Evolutionary conservation across 2,888 invertebrate species (phyloP).

Genomic region (Alloplasta piceator): DNA sequence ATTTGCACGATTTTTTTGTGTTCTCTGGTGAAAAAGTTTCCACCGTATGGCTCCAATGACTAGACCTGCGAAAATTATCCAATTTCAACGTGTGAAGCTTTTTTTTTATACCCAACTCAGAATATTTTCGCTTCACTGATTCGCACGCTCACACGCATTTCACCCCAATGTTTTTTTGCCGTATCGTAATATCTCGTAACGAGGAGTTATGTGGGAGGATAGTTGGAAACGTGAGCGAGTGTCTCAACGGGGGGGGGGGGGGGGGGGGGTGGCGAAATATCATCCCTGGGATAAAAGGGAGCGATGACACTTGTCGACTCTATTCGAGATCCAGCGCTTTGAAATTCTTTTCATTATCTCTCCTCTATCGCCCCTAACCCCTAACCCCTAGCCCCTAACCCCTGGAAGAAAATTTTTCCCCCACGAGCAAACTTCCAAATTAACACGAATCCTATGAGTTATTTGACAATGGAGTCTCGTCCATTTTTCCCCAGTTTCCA

Average conservation of each 20-base stretch:
- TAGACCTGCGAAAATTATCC: too few relatives aligned
- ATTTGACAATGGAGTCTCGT: not conserved
- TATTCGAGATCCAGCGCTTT: not conserved
- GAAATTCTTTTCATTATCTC: slow-evolving; percentile 15
- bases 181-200: not conserved
- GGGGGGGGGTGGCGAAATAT: not conserved
- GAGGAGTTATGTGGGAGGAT: slow-evolving; percentile 22
- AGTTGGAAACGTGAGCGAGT: not conserved
- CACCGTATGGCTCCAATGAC: too few relatives aligned
- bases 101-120: too few relatives aligned
- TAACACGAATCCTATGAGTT: slow-evolving; percentile 34
- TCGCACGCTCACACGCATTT: not conserved
- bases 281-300: slow-evolving; percentile 18
- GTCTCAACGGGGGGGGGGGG: not conserved
- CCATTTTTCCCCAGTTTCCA: not conserved
- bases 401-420: not conserved
- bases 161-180: not conserved
- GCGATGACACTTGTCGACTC: slow-evolving; percentile 14
- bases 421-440: not conserved
- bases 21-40: too few relatives aligned
- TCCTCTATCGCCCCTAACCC: not conserved
- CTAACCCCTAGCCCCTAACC: too few relatives aligned
- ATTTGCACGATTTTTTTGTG: too few relatives aligned
- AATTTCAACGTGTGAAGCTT: too few relatives aligned
- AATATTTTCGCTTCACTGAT: not conserved